phyloP scores from a whole-genome alignment of 2,797 vertebrate genomes.

The Urocyon cinereoargenteus region DNA sequence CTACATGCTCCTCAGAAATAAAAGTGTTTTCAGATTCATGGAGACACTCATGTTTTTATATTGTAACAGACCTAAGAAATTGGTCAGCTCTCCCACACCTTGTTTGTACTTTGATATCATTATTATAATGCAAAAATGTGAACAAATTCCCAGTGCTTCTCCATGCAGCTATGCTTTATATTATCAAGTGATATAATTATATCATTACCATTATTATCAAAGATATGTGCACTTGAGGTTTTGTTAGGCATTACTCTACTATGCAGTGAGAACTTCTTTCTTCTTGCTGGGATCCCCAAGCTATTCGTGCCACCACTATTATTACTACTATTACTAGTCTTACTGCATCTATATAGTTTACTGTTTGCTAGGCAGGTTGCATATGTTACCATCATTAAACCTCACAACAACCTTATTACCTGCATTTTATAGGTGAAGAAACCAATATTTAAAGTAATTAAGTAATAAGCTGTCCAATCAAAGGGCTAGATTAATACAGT shows the following conservation, averaged over 20 bases:
- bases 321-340: not conserved
- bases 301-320: not conserved
- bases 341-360: not conserved
- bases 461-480: not conserved
- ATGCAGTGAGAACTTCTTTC: not conserved
- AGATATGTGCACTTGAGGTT: not conserved
- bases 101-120: not conserved
- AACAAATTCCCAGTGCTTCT: not conserved
- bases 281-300: not conserved
- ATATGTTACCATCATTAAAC: not conserved
- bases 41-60: not conserved
- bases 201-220: not conserved
- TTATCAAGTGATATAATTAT: not conserved
- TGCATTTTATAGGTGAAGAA: slow-evolving; percentile 18
- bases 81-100: not conserved
- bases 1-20: not conserved
- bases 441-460: not conserved
- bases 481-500: not conserved
- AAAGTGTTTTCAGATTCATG: not conserved
- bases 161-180: not conserved
- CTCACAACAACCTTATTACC: not conserved
- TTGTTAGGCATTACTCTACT: not conserved
- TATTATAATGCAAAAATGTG: not conserved
- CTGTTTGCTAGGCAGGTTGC: not conserved
- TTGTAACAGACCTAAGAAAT: not conserved